Conservation (phyloP, 2,888 invertebrate species). For the Drosophila nr. medialis region DNA sequence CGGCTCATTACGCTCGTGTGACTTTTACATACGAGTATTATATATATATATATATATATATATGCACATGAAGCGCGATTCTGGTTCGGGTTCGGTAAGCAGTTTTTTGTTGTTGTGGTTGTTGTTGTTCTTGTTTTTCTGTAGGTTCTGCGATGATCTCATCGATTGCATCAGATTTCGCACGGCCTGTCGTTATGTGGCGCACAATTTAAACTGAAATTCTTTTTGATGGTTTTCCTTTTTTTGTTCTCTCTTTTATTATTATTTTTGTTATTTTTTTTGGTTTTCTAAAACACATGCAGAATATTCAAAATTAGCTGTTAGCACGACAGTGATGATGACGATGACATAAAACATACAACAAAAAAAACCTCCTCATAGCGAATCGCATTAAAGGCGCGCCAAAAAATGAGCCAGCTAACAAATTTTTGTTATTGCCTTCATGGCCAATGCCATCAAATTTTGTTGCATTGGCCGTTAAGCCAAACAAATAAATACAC, state of each 20-base stretch:
- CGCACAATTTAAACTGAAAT: constrained; percentile 69
- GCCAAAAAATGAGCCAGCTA: constrained; percentile 36
- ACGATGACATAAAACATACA: constrained; percentile 2
- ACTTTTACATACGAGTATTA: constrained; percentile 31
- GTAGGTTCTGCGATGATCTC: constrained; percentile 74
- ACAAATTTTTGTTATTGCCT: constrained; percentile 19
- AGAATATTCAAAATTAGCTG: constrained; percentile 72
- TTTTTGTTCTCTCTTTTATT: constrained; percentile 3
- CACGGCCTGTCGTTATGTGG: constrained; percentile 76
- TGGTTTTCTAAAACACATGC: constrained; percentile 56
- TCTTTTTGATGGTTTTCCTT: constrained; percentile 46
- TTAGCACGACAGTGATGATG: constrained; percentile 66
- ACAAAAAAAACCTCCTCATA: constrained; percentile 10
- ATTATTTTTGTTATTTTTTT: not conserved
- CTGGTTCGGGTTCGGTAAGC: constrained; percentile 58
- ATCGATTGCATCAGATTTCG: constrained; percentile 82
- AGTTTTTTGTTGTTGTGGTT: constrained; percentile 9
- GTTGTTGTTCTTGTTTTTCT: constrained; percentile 32
- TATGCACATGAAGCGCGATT: constrained; percentile 17
- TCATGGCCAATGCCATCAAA: constrained; percentile 66
- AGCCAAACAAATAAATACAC: not conserved
- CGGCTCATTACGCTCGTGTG: constrained; percentile 66
- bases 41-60: constrained; percentile 2
- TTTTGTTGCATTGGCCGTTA: constrained; percentile 58
- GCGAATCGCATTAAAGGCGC: constrained; percentile 54